Evolutionary conservation across 2,797 vertebrate species (phyloP).

Genomic region (Lithobates pipiens): DNA sequence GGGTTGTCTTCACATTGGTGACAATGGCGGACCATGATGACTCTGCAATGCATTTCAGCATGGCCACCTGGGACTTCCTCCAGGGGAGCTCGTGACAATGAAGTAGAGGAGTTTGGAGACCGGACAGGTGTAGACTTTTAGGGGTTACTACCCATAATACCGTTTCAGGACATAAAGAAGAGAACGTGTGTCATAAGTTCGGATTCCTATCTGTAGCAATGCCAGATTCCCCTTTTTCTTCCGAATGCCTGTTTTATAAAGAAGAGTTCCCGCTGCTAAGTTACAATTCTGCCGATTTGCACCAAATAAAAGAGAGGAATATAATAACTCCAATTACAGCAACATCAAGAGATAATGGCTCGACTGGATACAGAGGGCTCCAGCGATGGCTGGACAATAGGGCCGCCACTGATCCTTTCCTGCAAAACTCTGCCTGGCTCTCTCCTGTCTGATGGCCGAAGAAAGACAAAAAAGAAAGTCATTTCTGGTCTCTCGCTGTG

Average conservation of each 20-base stretch:
- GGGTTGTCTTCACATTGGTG: too few species aligned
- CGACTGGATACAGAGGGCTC: neutral
- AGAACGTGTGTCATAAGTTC: neutral
- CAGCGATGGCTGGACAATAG: conserved; percentile 15
- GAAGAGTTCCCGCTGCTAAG: conserved; percentile 1
- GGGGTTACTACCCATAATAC: neutral
- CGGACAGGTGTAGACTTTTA: neutral
- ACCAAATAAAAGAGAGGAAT: conserved; percentile 19
- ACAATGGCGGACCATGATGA: too few species aligned
- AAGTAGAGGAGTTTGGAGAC: neutral
- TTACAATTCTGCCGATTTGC: conserved; percentile 20
- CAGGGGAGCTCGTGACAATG: neutral
- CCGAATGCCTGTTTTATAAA: conserved; percentile 5
- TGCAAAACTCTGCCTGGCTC: conserved; percentile 15
- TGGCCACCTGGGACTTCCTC: neutral
- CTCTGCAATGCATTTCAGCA: too few species aligned
- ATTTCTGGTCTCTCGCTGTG: conserved; percentile 34
- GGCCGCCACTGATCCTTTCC: conserved; percentile 27
- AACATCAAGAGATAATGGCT: conserved; percentile 49
- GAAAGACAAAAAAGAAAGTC: conserved; percentile 17
- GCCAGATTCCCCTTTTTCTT: neutral
- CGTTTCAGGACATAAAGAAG: neutral
- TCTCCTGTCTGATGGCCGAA: conserved; percentile 2
- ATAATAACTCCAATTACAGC: conserved; percentile 50
- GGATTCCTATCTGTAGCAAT: neutral